Conservation (phyloP, 2,113 vertebrate genomes). For the Gyps fulvus region DNA sequence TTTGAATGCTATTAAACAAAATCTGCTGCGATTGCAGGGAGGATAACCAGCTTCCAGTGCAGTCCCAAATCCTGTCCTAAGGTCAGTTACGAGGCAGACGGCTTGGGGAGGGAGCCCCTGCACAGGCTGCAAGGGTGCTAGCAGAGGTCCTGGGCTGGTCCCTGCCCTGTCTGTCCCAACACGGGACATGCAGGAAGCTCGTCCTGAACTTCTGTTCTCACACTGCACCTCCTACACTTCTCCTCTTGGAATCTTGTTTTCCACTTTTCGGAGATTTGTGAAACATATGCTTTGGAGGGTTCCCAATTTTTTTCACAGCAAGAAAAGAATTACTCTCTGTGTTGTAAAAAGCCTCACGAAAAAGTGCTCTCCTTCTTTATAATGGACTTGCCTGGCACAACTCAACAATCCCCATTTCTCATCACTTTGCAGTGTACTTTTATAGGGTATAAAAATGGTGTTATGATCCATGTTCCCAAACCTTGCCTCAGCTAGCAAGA, state of each 20-base stretch:
- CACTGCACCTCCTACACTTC: not conserved
- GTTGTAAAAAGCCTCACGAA: slow-evolving; percentile 20
- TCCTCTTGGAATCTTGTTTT: slow-evolving; percentile 45
- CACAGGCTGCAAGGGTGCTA: not conserved
- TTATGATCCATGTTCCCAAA: slow-evolving; percentile 60
- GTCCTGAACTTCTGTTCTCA: not conserved
- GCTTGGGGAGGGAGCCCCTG: not conserved
- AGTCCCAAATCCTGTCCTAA: not conserved
- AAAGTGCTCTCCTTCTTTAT: not conserved
- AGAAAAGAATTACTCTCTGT: slow-evolving; percentile 1
- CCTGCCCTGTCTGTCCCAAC: not conserved
- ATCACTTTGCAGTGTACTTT: slow-evolving; percentile 35
- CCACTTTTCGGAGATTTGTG: slow-evolving; percentile 45
- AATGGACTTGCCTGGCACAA: slow-evolving; percentile 18
- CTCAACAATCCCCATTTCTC: slow-evolving; percentile 32
- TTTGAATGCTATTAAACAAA: not conserved
- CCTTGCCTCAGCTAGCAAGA: slow-evolving; percentile 39
- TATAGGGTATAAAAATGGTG: slow-evolving; percentile 62
- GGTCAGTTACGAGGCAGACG: not conserved
- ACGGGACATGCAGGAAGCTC: not conserved
- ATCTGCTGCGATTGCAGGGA: not conserved
- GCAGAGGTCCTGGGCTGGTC: not conserved
- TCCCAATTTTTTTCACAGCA: slow-evolving; percentile 27
- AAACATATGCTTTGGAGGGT: slow-evolving; percentile 55
- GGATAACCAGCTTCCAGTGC: not conserved